Conservation (phyloP, 2,113 vertebrate species). For the Perca flavescens region DNA sequence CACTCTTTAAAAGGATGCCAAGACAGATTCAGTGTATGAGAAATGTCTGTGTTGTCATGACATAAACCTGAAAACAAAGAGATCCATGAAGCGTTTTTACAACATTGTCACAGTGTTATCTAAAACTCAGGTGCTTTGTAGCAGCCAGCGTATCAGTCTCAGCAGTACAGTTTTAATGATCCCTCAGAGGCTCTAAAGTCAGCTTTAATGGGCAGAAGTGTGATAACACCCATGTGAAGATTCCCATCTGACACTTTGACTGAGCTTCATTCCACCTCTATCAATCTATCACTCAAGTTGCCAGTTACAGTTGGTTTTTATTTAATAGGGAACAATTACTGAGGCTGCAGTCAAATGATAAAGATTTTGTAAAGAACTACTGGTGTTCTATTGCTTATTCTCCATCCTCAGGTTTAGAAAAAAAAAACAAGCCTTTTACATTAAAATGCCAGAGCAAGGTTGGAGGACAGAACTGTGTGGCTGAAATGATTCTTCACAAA, state of each 20-base stretch:
- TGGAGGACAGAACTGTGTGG: conserved; percentile 6
- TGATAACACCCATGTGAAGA: conserved; percentile 67
- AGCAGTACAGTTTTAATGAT: conserved; percentile 61
- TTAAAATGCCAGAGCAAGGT: conserved; percentile 15
- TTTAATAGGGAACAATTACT: conserved; percentile 65
- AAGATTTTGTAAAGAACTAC: conserved; percentile 19
- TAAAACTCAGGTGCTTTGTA: conserved; percentile 35
- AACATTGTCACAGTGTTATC: conserved; percentile 27
- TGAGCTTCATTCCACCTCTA: conserved; percentile 50
- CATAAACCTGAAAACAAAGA: conserved; percentile 30
- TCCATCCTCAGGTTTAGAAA: not conserved
- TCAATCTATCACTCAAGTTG: conserved; percentile 53
- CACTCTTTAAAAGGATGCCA: not conserved
- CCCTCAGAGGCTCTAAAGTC: conserved; percentile 52
- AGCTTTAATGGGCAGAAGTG: conserved; percentile 71
- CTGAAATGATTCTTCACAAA: conserved; percentile 33
- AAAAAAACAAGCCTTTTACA: not conserved
- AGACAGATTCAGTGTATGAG: not conserved
- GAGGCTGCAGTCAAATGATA: conserved; percentile 27
- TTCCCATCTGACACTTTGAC: conserved; percentile 66
- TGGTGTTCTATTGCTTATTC: not conserved
- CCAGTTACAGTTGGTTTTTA: conserved; percentile 47
- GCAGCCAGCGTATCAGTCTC: conserved; percentile 46
- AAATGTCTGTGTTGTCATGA: not conserved
- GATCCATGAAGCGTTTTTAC: conserved; percentile 24